A percentile compares a stretch with the other conserved stretches of the same genome.
Evolutionary conservation across 2,797 vertebrate species (phyloP).

Genomic region (Argentina silus): DNA sequence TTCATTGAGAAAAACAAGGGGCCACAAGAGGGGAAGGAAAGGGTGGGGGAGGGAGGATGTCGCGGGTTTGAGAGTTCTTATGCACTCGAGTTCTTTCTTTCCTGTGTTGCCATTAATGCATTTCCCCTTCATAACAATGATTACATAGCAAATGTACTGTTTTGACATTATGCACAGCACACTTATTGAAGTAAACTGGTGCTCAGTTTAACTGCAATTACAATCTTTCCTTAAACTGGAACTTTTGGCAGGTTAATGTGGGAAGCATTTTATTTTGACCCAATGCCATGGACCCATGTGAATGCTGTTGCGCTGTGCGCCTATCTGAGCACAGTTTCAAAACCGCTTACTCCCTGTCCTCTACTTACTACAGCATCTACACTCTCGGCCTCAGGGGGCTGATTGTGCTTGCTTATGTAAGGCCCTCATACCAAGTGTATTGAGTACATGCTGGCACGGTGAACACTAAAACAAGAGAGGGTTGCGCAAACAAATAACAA

Average conservation of each 20-base stretch:
- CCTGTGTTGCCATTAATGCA: slow-evolving; percentile 5
- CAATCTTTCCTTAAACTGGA: slow-evolving; percentile 2
- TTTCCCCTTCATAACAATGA: no score
- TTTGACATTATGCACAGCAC: no score
- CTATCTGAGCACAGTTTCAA: not conserved
- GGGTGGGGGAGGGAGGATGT: slow-evolving; percentile 28
- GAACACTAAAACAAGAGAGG: slow-evolving; percentile 5
- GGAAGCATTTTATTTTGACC: no score
- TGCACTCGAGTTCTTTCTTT: slow-evolving; percentile 41
- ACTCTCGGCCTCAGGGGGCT: slow-evolving; percentile 44
- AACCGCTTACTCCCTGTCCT: not conserved
- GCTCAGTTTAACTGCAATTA: not conserved
- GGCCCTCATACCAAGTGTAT: slow-evolving; percentile 37
- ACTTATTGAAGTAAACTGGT: no score
- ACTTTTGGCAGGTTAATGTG: not conserved
- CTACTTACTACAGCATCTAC: slow-evolving; percentile 11
- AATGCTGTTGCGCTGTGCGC: not conserved
- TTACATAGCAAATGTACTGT: no score
- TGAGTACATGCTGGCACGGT: slow-evolving; percentile 9
- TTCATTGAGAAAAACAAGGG: slow-evolving; percentile 82
- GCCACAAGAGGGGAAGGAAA: slow-evolving; percentile 32
- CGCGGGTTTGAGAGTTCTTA: slow-evolving; percentile 28
- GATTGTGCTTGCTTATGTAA: slow-evolving; percentile 41
- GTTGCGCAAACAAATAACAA: slow-evolving; percentile 10
- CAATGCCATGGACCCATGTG: not conserved